Evolutionary conservation across 2,888 invertebrate genomes (phyloP).

Genomic region (Mactromeris polynyma): DNA sequence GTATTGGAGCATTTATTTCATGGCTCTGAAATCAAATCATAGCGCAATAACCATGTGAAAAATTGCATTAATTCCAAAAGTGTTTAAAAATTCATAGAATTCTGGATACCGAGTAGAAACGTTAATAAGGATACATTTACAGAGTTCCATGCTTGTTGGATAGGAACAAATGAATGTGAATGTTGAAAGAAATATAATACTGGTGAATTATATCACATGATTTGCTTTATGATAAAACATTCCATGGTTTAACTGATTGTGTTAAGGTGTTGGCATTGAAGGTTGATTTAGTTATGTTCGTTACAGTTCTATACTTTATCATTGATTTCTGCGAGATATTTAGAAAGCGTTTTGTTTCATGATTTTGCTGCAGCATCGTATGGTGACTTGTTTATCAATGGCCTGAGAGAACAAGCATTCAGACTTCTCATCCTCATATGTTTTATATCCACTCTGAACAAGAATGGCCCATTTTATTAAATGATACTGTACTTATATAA

Average conservation of each 20-base stretch:
- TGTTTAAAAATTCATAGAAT: slow-evolving; percentile 15
- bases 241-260: neutral
- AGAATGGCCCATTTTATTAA: too few species aligned
- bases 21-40: too few species aligned
- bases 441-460: too few species aligned
- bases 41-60: neutral
- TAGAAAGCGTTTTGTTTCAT: neutral
- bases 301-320: neutral
- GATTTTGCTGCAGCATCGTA: neutral
- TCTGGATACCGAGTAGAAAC: neutral
- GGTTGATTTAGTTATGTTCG: too few species aligned
- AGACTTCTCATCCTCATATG: too few species aligned
- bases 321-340: neutral
- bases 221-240: slow-evolving; percentile 2
- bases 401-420: too few species aligned
- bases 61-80: neutral
- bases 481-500: too few species aligned
- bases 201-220: neutral
- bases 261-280: neutral
- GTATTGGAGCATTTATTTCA: too few species aligned
- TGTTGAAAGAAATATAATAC: neutral
- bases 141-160: neutral
- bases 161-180: neutral
- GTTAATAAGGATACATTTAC: neutral
- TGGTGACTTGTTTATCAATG: neutral